Base-by-base conservation (phyloP, 2,113 vertebrate genomes). In the Lepisosteus osseus region DNA sequence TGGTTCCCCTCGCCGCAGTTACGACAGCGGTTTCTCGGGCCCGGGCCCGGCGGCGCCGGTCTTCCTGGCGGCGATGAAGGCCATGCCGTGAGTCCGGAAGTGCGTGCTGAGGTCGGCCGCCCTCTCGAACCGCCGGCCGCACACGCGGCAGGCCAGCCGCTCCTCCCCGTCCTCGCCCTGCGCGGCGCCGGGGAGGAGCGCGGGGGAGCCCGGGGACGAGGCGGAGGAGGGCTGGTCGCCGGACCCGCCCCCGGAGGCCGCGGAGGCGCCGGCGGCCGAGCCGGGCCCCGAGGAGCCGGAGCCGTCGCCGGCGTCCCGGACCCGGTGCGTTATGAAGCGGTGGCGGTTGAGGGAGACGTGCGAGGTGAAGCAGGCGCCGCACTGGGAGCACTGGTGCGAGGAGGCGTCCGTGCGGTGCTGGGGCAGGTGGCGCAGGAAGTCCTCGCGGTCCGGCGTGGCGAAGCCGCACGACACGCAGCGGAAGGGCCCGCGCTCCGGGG, bases 51-150 rank as follows among this genome's bases (percentile, higher is more conserved):
- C 29, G 29, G 29, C 82, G 1, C 86, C 91, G 0, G 91, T 91
- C 73, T 97, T 96, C 78, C 93, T 83, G 0, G 96, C 93, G 0
- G 86, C 92, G 85, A 98, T 97, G 78, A 99, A 99, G 3, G 97
- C 97, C 97, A 98, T 98, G 7, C 96, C 97, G 0, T 99, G 96
- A 12, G 97, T 99, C 69, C 96, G 91, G 87, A 99, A 97, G 70
- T 99, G 97, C 1, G 97, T 99, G 73, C 94, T 98, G 67, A 98
- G 92, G 83, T 95, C 94, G 6, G 94, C 85, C 1, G 92, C 86
- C 41, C 86, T 97, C 77, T 95, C 94, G 51, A 97, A 99, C 63
- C 85, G 78, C 47, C 94, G 94, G 42, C 94, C 90, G 3, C 97
- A 99, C 7, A 98, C 96, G 68, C 92, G 93, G 77, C 96, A 98